phyloP scores from a whole-genome alignment of 2,113 vertebrate species.

The Notechis scutatus region DNA sequence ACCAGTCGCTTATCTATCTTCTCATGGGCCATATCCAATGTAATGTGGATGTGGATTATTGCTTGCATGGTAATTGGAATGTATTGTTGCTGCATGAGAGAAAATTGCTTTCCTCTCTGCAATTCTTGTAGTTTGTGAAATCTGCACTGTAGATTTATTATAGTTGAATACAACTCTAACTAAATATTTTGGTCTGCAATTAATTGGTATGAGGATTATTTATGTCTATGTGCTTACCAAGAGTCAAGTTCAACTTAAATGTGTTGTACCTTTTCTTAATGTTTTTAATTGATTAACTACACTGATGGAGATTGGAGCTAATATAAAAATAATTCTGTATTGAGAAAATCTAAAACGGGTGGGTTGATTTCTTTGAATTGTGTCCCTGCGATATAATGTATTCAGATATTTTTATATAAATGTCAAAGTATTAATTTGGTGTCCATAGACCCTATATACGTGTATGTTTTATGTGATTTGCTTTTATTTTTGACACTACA shows the following conservation, averaged over 20 bases:
- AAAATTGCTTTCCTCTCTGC: not conserved
- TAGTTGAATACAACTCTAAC: not conserved
- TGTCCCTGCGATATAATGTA: slow-evolving; percentile 21
- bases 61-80: not conserved
- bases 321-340: slow-evolving; percentile 27
- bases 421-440: slow-evolving; percentile 34
- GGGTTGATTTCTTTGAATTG: slow-evolving; percentile 21
- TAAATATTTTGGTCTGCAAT: not conserved
- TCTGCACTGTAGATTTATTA: not conserved
- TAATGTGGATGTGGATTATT: not conserved
- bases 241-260: not conserved
- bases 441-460: slow-evolving; percentile 49
- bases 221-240: not conserved
- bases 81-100: too few relatives aligned
- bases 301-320: not conserved
- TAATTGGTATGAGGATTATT: not conserved
- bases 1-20: not conserved
- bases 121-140: not conserved
- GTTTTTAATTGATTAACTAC: not conserved
- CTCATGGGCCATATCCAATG: not conserved
- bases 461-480: slow-evolving; percentile 59
- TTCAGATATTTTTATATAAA: slow-evolving; percentile 53
- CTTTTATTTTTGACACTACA: slow-evolving; percentile 45
- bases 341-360: not conserved
- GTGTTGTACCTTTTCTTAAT: not conserved